phyloP scores from a whole-genome alignment of 2,888 invertebrate species.

The Saturnia japonica region DNA sequence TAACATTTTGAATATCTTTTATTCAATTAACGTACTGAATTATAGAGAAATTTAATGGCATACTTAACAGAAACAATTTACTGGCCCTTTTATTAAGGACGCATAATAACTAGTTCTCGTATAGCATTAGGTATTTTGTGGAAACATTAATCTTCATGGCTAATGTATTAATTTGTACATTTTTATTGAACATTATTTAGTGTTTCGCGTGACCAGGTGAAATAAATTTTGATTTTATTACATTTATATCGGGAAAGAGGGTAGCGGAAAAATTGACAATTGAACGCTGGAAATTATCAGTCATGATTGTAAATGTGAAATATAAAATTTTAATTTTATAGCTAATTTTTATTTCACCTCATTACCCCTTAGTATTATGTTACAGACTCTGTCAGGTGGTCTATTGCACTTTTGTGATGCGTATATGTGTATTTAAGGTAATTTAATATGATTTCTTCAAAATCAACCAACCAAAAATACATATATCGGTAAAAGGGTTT shows the following conservation, averaged over 20 bases:
- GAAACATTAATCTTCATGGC: conserved; percentile 1
- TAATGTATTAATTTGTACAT: conserved; percentile 5
- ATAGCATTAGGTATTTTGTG: neutral
- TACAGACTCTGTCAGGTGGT: neutral
- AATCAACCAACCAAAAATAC: no score
- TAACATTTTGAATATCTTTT: neutral
- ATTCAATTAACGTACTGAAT: neutral
- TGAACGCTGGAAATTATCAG: neutral
- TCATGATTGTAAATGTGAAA: conserved; percentile 1
- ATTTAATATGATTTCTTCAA: no score
- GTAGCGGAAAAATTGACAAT: conserved; percentile 1
- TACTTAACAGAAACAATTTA: conserved; percentile 3
- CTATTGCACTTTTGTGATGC: neutral
- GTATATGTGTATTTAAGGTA: no score
- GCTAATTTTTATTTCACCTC: neutral
- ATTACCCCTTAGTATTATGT: neutral
- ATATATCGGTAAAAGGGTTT: no score
- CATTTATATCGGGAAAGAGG: neutral
- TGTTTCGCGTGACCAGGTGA: conserved; percentile 15
- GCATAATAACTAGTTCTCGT: conserved; percentile 6
- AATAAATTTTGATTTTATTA: conserved; percentile 14
- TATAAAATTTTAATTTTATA: neutral
- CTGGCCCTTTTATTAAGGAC: neutral
- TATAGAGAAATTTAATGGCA: neutral
- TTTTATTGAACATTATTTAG: conserved; percentile 11